These are phyloP conservation scores for Larimichthys polyactis DNA, from an alignment of 2,113 vertebrate genomes.

Conservation along the genomic window DNA sequence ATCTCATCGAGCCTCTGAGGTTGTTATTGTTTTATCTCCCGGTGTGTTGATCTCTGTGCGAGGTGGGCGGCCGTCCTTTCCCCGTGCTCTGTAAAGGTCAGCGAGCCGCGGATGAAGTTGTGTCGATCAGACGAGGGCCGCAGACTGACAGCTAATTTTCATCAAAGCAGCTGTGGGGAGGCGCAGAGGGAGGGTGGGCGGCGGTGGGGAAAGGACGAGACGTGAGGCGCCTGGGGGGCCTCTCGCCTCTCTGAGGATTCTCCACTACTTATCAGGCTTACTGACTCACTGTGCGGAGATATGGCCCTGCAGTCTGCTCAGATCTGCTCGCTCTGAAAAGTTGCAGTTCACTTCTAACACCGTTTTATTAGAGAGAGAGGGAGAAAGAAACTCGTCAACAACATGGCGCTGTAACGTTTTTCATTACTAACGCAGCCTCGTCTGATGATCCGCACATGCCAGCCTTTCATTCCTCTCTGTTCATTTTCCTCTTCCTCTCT, in stretches of 20 bases:
- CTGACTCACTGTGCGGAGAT: constrained; percentile 39
- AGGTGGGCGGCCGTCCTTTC: constrained; percentile 60
- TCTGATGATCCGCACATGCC: constrained; percentile 18
- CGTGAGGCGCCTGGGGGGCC: not conserved
- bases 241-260: constrained; percentile 47
- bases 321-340: not conserved
- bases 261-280: constrained; percentile 41
- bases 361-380: constrained; percentile 5
- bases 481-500: constrained; percentile 22
- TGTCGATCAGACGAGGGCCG: constrained; percentile 67
- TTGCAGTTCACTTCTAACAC: constrained; percentile 7
- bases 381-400: not conserved
- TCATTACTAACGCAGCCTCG: constrained; percentile 6
- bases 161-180: constrained; percentile 70
- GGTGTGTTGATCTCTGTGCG: constrained; percentile 57
- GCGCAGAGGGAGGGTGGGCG: not conserved
- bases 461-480: constrained; percentile 22
- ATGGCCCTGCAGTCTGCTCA: constrained; percentile 24
- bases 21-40: constrained; percentile 73
- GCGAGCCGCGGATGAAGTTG: constrained; percentile 68
- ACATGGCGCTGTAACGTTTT: constrained; percentile 11
- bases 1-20: constrained; percentile 59
- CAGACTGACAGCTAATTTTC: constrained; percentile 75
- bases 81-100: constrained; percentile 79
- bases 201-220: not conserved